Conservation (phyloP, 2,888 invertebrate genomes). For the Baccha elongata region DNA sequence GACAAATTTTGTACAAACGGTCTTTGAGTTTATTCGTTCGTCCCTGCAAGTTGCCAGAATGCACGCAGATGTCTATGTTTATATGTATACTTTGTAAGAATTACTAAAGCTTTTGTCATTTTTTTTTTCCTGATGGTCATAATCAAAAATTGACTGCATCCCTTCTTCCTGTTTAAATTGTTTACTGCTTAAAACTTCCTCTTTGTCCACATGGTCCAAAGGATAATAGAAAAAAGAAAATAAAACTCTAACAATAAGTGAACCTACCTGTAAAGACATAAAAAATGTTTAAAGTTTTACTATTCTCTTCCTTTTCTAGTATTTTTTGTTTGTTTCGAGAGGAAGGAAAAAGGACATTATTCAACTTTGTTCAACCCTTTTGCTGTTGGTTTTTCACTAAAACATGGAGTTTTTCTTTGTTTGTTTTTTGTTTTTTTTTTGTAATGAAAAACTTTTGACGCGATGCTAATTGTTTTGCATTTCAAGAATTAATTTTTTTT, state of each 20-base stretch:
- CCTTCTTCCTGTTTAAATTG: constrained; percentile 47
- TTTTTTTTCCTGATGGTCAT: constrained; percentile 8
- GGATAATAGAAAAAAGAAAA: background rate
- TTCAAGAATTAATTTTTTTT: constrained; percentile 30
- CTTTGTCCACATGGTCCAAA: constrained; percentile 21
- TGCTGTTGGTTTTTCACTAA: constrained; percentile 39
- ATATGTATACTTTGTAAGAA: no score
- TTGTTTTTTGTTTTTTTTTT: constrained; percentile 19
- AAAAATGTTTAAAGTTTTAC: constrained; percentile 19
- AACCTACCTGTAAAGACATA: constrained; percentile 3
- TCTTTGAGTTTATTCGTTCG: constrained; percentile 1
- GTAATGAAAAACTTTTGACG: constrained; percentile 43
- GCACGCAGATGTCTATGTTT: constrained; percentile 15
- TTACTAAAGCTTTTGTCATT: constrained; percentile 2
- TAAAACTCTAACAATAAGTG: background rate
- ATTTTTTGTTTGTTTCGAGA: constrained; percentile 17
- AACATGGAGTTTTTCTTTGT: background rate
- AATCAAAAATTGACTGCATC: constrained; percentile 43
- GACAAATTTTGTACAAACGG: constrained; percentile 18
- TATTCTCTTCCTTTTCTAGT: background rate
- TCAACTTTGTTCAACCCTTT: constrained; percentile 55
- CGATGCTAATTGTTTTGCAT: constrained; percentile 47
- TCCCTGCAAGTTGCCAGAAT: no score
- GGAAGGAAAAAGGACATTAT: constrained; percentile 42
- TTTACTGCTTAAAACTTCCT: constrained; percentile 48